Percentiles rank a stretch among this genome's conserved stretches.
Evolutionary conservation across 2,113 vertebrate genomes (phyloP).

Genomic region (Xyrauchen texanus): DNA sequence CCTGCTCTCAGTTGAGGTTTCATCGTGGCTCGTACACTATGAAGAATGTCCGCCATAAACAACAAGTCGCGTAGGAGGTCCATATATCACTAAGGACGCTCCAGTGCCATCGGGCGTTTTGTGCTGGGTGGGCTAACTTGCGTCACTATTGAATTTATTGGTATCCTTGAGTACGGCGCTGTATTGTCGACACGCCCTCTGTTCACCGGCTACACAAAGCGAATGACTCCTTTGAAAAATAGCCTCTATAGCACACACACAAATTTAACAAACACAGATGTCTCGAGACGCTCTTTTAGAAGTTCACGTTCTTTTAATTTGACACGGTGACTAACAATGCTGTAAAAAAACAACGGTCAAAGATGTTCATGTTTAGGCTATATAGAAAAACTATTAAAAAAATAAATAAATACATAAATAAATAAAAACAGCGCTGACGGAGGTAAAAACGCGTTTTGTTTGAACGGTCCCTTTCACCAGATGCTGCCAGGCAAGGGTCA

Average conservation of each 20-base stretch:
- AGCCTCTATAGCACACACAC: slow-evolving; percentile 3
- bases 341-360: too few species aligned
- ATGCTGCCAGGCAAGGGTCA: slow-evolving; percentile 22
- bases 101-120: slow-evolving; percentile 19
- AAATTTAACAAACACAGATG: neutral
- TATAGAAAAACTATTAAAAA: too few species aligned
- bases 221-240: slow-evolving; percentile 17
- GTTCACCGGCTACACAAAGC: slow-evolving; percentile 13
- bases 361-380: too few species aligned
- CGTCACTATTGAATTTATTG: slow-evolving; percentile 49
- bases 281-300: neutral
- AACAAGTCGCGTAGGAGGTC: slow-evolving; percentile 22
- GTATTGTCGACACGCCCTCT: slow-evolving; percentile 43
- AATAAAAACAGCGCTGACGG: too few species aligned
- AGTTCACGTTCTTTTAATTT: too few species aligned
- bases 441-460: too few species aligned
- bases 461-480: neutral
- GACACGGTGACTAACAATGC: too few species aligned
- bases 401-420: too few species aligned
- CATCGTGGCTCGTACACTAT: neutral
- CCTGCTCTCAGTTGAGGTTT: neutral
- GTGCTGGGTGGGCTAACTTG: slow-evolving; percentile 47
- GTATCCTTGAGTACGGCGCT: slow-evolving; percentile 27
- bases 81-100: slow-evolving; percentile 7
- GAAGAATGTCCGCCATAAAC: slow-evolving; percentile 24